These are phyloP conservation scores for Scomber scombrus DNA, from an alignment of 2,113 vertebrate species.

Conservation along the genomic window DNA sequence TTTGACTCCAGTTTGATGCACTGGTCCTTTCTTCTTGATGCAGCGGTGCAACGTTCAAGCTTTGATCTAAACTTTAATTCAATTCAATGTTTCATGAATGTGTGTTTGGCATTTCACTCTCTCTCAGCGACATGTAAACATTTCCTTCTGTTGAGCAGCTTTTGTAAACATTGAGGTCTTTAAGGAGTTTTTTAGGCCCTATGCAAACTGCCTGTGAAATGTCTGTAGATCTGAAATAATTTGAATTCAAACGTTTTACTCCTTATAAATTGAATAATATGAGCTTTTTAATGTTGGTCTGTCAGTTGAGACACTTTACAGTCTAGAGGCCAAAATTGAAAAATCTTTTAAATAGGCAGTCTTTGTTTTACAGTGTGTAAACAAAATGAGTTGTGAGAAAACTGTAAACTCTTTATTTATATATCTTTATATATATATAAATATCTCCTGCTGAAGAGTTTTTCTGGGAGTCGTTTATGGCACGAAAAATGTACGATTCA, in stretches of 20 bases:
- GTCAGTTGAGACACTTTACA: conserved; percentile 23
- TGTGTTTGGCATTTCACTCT: conserved; percentile 53
- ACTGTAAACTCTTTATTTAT: conserved; percentile 65
- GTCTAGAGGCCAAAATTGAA: conserved; percentile 25
- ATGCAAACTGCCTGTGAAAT: conserved; percentile 36
- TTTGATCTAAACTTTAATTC: no score
- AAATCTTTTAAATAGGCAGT: conserved; percentile 61
- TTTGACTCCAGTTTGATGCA: neutral
- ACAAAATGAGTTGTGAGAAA: conserved; percentile 58
- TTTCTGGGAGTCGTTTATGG: conserved; percentile 42
- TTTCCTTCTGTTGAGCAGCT: conserved; percentile 66
- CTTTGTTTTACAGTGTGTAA: conserved; percentile 57
- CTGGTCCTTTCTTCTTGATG: neutral
- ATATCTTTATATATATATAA: conserved; percentile 17
- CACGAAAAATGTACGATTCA: conserved; percentile 44
- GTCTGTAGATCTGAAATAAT: conserved; percentile 32
- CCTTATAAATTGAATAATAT: conserved; percentile 14
- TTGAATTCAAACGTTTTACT: neutral
- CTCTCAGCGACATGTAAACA: conserved; percentile 71
- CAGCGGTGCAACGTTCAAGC: no score
- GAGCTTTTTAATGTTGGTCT: conserved; percentile 40
- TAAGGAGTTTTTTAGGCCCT: conserved; percentile 50
- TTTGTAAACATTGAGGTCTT: conserved; percentile 80
- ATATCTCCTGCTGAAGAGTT: conserved; percentile 15
- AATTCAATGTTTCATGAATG: conserved; percentile 26